phyloP scores from a whole-genome alignment of 30 jellyfish, hydroid and myxozoan species.

The Aurelia sp. region DNA sequence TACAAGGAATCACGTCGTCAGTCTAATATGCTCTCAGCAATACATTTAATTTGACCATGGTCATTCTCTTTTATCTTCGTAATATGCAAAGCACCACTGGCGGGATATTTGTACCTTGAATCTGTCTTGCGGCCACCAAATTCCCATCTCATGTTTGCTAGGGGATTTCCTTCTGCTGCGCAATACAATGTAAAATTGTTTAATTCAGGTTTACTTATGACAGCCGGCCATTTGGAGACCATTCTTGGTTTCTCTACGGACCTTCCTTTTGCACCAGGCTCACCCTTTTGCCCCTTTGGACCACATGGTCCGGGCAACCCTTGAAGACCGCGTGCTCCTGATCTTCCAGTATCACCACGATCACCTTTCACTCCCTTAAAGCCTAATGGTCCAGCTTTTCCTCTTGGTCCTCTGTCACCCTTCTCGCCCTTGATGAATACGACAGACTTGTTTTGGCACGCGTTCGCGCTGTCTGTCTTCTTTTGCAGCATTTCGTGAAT shows the following conservation, averaged over 20 bases:
- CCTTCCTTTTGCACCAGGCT: slow-evolving; percentile 19
- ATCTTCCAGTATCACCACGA: no score
- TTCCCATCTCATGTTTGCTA: slow-evolving; percentile 2
- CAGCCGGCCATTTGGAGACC: not conserved
- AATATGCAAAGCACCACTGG: slow-evolving; percentile 10
- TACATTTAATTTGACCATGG: slow-evolving; percentile 11
- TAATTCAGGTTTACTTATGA: not conserved
- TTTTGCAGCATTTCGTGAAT: no score
- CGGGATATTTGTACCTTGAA: slow-evolving; percentile 21
- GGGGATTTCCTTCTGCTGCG: slow-evolving; percentile 31
- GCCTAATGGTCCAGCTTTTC: not conserved
- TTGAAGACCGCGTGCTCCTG: no score
- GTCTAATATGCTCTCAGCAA: no score
- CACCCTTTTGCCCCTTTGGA: slow-evolving; percentile 41
- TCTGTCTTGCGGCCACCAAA: slow-evolving; percentile 4
- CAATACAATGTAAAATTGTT: slow-evolving; percentile 8
- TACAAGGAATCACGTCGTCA: no score
- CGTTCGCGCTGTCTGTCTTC: no score
- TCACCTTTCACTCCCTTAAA: no score
- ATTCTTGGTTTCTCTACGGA: slow-evolving; percentile 26
- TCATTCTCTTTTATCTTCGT: slow-evolving; percentile 1
- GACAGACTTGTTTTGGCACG: no score
- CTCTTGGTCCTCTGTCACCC: slow-evolving; percentile 17
- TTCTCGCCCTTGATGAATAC: not conserved
- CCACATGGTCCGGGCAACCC: no score